Base-by-base conservation (phyloP, 2,888 invertebrate genomes). In the Frankliniella fusca region DNA sequence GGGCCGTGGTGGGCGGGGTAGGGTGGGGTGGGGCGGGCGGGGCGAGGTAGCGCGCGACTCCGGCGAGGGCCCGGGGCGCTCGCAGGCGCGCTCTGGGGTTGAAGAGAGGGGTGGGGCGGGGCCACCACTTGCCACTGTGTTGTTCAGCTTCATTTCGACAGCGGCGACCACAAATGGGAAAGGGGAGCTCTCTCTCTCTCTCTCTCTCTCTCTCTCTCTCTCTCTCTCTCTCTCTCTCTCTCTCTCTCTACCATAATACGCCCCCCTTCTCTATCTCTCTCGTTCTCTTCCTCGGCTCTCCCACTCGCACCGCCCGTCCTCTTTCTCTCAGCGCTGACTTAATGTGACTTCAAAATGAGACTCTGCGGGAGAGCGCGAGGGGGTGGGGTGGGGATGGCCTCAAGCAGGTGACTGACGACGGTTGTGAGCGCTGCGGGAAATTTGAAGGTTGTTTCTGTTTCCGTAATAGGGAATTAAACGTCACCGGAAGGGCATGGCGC, bases 71-170 rank as follows among this genome's bases (percentile, higher is more conserved):
- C n/a, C n/a, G 38, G 38, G 38, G 38, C 3, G 38, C 38, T 3
- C 38, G 38, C 38, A 38, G 38, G 38, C 38, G 38, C 3, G 38
- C 38, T 38, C 38, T 38, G 61, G 61, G n/a, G 61, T 7, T 3
- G n/a, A n/a, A n/a, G 8, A n/a, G 61, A n/a, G 18, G 61, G 15
- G 20, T 1, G 38, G 61, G 20, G 15, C 5, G 61, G n/a, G 7
- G 15, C 61, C 61, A 61, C 61, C 61, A 61, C 70, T n/a, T 23
- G 70, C 70, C 70, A 23, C 70, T 70, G 70, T 70, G 70, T 70
- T 70, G 70, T 70, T 23, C 15, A 18, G 15, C 54, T 70, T 23
- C 70, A 70, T 70, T 70, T 23, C 27, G 70, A 70, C 70, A 70
- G 70, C 7, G 23, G 11, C 11, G 70, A 11, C 70, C 61, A 61